phyloP scores from a whole-genome alignment of 1,140 invertebrate genomes.

The Trypoxylus dichotomus region DNA sequence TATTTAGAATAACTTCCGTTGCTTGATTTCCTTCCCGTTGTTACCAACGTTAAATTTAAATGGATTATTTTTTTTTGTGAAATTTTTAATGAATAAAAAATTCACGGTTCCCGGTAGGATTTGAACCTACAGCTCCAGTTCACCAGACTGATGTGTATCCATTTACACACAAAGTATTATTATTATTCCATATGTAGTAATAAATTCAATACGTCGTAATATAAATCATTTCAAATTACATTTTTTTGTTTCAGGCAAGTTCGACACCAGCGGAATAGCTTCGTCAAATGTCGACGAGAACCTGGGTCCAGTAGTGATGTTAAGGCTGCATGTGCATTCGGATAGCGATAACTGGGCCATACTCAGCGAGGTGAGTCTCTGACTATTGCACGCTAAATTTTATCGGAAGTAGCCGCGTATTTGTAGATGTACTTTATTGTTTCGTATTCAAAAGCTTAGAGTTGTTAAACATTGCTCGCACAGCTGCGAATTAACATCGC shows the following conservation, averaged over 20 bases:
- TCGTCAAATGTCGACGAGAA: constrained; percentile 68
- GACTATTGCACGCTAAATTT: neutral
- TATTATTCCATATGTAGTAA: too few species aligned
- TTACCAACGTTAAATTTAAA: too few species aligned
- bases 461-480: neutral
- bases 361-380: constrained; percentile 77
- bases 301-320: constrained; percentile 68
- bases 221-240: neutral
- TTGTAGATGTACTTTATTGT: neutral
- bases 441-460: neutral
- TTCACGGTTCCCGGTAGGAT: too few species aligned
- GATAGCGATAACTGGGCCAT: constrained; percentile 90
- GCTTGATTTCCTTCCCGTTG: too few species aligned
- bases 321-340: constrained; percentile 76
- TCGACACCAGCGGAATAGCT: constrained; percentile 78
- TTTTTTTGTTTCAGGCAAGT: constrained; percentile 60
- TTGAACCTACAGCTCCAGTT: too few species aligned
- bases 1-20: too few species aligned
- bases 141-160: too few species aligned
- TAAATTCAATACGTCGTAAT: neutral
- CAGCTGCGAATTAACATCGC: neutral
- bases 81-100: too few species aligned
- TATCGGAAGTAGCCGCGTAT: neutral
- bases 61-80: too few species aligned
- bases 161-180: too few species aligned